Evolutionary conservation across 1,140 invertebrate genomes (phyloP), one percentile per base, ranked within the genome.

Genomic region (Bilobella aurantiaca): DNA sequence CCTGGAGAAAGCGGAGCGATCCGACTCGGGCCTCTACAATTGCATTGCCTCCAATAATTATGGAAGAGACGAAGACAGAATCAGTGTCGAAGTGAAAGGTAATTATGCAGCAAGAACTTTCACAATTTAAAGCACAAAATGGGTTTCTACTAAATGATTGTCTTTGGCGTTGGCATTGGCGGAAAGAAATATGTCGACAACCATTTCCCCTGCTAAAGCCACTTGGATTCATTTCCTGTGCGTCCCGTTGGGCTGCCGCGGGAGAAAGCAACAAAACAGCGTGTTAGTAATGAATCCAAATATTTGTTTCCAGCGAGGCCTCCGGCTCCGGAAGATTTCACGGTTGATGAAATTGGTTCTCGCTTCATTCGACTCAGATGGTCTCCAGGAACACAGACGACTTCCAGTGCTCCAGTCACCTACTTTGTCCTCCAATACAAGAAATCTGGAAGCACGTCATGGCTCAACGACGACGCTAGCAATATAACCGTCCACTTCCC

Each of bases 71-170:
- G 71, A 73, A 66, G 59, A 58, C 46, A 62, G 65, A 57, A 73
- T 75, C 37, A 64, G 28, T 42, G 25, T 74, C 2, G 63, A 74
- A 69, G 71, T 74, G 12, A 72, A 70, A 72, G 69, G 71, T 73
- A 62, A n/a, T n/a, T n/a, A n/a, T n/a, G n/a, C n/a, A n/a, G n/a
- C n/a, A n/a, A n/a, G n/a, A n/a, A n/a, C n/a, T n/a, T n/a, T n/a
- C n/a, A n/a, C n/a, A n/a, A n/a, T n/a, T n/a, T n/a, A n/a, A n/a
- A n/a, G n/a, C n/a, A n/a, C n/a, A n/a, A n/a, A n/a, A n/a, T n/a
- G n/a, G n/a, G n/a, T n/a, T n/a, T n/a, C n/a, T n/a, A n/a, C n/a
- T n/a, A n/a, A n/a, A n/a, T n/a, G n/a, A n/a, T n/a, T n/a, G n/a
- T n/a, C n/a, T n/a, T n/a, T n/a, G n/a, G n/a, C n/a, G n/a, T n/a